phyloP scores from a whole-genome alignment of 1,140 invertebrate genomes.

The Brachystomella parvula region DNA sequence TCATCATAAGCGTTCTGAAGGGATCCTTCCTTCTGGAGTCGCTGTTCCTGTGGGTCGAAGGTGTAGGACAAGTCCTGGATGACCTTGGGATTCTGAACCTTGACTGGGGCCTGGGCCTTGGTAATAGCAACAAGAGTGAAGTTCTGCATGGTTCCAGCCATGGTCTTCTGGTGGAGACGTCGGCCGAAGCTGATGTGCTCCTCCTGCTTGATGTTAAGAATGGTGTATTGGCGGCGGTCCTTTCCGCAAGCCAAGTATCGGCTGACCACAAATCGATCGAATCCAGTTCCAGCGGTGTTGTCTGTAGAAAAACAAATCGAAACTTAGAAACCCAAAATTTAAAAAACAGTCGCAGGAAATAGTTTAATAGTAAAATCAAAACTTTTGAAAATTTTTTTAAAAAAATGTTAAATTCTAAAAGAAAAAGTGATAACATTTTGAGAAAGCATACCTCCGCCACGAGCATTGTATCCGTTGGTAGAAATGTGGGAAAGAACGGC shows the following conservation, averaged over 20 bases:
- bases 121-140: conserved; percentile 22
- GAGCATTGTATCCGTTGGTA: conserved; percentile 27
- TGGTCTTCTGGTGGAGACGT: conserved; percentile 21
- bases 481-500: conserved; percentile 32
- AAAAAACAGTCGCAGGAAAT: background rate
- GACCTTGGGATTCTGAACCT: conserved; percentile 19
- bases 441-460: conserved; percentile 22
- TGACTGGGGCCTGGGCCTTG: background rate
- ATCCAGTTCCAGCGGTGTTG: background rate
- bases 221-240: conserved; percentile 31
- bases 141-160: conserved; percentile 29
- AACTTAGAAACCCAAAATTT: background rate
- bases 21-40: conserved; percentile 19
- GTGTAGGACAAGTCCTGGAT: conserved; percentile 29
- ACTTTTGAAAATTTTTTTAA: background rate
- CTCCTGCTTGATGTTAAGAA: conserved; percentile 32
- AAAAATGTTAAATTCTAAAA: background rate
- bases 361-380: background rate
- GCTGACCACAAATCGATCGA: conserved; percentile 24
- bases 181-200: conserved; percentile 29
- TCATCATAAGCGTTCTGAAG: conserved; percentile 5
- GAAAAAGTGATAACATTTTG: background rate
- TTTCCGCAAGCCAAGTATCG: conserved; percentile 32
- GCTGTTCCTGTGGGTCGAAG: conserved; percentile 30
- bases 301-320: background rate